Evolutionary conservation across 2,113 vertebrate species (phyloP), one percentile per base, ranked within the genome.

Genomic region (Platycercus adscitus): DNA sequence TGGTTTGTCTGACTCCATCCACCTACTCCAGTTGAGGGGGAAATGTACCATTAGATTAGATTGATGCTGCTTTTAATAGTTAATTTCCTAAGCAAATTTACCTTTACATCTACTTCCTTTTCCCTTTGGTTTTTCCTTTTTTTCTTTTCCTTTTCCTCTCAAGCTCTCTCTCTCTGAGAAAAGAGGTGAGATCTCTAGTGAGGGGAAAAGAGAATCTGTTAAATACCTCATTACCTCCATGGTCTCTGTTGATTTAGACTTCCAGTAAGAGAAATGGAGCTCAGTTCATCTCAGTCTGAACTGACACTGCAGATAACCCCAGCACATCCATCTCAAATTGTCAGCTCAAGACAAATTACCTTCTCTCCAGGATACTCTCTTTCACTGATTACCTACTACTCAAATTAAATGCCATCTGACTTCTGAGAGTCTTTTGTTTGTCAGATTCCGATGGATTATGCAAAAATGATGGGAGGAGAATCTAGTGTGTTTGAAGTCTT

Each of bases 361-460:
- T 98, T 96, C 97, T 96, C 96, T 90, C 79, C 64, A 66, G 93
- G 96, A 95, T 91, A 56, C 94, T 94, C 94, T 88, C 91, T 93
- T 96, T 96, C 96, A 82, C 88, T 94, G 93, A 96, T 96, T 95
- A 97, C 97, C 96, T 97, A 84, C 93, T 90, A 85, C 95, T 97
- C 96, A 93, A 93, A 95, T 95, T 95, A 95, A 98, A 96, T 95
- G 93, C 94, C 93, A 96, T 90, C 95, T 96, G 97, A 96, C 88
- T 94, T 94, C 95, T 92, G 69, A 96, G 87, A 41, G 17, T 28
- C 88, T 96, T 98, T 97, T 96, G 95, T 97, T 96, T 96, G 97
- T 81, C 75, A 95, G 93, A 97, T 98, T 96, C 97, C 92, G 65
- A 88, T 72, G 95, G 96, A 96, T 98, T 97, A 97, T 97, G 97